Evolutionary conservation across 2,797 vertebrate species (phyloP), one percentile per base, ranked within the genome.

Genomic region (Petrocephalus sullivani): DNA sequence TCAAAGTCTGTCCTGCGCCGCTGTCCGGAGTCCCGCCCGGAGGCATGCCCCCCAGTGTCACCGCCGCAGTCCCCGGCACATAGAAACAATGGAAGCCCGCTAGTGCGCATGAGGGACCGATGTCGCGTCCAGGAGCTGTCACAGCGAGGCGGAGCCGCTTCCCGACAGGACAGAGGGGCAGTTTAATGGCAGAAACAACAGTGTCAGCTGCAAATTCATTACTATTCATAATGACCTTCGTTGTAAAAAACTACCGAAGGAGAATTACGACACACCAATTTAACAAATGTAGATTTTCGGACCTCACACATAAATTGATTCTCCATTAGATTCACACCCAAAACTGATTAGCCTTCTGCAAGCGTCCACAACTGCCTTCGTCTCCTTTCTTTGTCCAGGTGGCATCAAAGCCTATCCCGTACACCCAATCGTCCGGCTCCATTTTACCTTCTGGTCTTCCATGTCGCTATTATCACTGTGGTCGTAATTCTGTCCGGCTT

Each of bases 371-470:
- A 19, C 37, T 49, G 81, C 81, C 51, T 54, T 54, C 21, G 4
- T 33, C 37, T 58, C 54, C 21, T 56, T 37, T 37, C 83, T 85
- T 58, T 85, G 51, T 85, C 84, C 28, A 16, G 14, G 28, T 9
- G 33, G 37, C 56, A 57, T 58, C 58, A 57, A 56, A 23, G 2
- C 56, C 53, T 19, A 19, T 60, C 56, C 7, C 33, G 28, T 6
- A 37, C 14, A 54, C 58, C 90, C 93, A 93, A 92, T 93, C 93
- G 91, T 83, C 89, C 57, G 64, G 89, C 41, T 89, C 56, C 67
- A 58, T 90, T 93, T 93, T 93, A 96, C 96, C 95, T 96, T 96
- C 91, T 96, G 95, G 88, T 96, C 96, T 21, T 94, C 95, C 96
- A 96, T 96, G 87, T 85, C 91, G 89, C 87, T 85, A 85, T 87